phyloP scores from a whole-genome alignment of 2,113 vertebrate species.

The Coreoperca whiteheadi region DNA sequence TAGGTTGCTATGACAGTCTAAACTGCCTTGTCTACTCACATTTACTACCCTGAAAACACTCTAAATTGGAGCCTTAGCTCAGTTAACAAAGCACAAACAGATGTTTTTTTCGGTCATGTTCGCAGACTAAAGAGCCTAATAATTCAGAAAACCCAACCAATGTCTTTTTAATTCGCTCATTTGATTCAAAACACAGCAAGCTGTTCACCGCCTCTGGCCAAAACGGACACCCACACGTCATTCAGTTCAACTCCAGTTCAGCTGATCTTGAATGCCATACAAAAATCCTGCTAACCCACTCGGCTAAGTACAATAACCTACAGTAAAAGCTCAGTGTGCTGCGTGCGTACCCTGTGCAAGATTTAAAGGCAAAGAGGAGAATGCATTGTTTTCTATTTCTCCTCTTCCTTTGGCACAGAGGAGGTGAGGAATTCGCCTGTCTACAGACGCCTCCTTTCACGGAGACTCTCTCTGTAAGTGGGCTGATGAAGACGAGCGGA shows the following conservation, averaged over 20 bases:
- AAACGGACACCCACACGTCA: conserved; percentile 1
- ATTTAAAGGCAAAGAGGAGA: conserved; percentile 31
- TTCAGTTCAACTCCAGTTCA: conserved; percentile 39
- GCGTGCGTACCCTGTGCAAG: conserved; percentile 2
- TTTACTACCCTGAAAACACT: not conserved
- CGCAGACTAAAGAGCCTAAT: not conserved
- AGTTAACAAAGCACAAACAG: conserved; percentile 4
- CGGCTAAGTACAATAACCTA: conserved; percentile 14
- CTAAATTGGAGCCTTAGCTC: not conserved
- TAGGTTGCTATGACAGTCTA: not conserved
- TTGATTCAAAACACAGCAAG: conserved; percentile 51
- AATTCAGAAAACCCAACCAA: conserved; percentile 35
- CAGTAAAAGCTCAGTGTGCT: not conserved
- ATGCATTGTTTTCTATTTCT: conserved; percentile 36
- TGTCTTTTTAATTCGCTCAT: conserved; percentile 38
- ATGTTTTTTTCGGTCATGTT: conserved; percentile 13
- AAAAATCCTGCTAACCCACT: conserved; percentile 27
- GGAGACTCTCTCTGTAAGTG: conserved; percentile 20
- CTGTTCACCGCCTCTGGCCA: conserved; percentile 39
- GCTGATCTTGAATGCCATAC: conserved; percentile 3
- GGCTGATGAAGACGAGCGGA: not conserved
- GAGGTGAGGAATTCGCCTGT: conserved; percentile 10
- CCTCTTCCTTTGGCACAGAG: not conserved
- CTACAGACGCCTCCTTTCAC: not conserved
- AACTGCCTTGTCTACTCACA: not conserved